phyloP scores from a whole-genome alignment of 2,797 vertebrate species.

The Aselliscus stoliczkanus region DNA sequence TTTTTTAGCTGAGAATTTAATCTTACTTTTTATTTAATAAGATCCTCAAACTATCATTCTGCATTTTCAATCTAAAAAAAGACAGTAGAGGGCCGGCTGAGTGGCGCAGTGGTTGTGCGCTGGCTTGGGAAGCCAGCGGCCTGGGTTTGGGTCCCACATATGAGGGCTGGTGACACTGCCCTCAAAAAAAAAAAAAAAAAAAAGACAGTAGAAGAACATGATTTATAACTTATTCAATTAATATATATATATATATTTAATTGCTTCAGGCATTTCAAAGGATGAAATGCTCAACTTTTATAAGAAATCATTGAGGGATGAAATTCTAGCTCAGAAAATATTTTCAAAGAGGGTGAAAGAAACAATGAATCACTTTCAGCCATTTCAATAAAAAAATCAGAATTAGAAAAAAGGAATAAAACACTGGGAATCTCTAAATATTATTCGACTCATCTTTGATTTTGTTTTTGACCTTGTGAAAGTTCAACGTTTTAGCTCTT shows the following conservation, averaged over 20 bases:
- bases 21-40: neutral
- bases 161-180: too few species aligned
- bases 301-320: conserved; percentile 6
- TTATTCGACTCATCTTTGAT: neutral
- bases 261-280: conserved; percentile 17
- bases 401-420: conserved; percentile 19
- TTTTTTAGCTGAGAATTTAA: neutral
- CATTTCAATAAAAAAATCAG: conserved; percentile 21
- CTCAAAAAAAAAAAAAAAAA: conserved; percentile 36
- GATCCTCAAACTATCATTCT: neutral
- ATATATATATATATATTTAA: neutral
- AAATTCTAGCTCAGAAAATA: conserved; percentile 23
- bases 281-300: neutral
- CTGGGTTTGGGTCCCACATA: too few species aligned
- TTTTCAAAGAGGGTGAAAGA: conserved; percentile 14
- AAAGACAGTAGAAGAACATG: neutral
- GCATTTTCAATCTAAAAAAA: neutral
- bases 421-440: neutral
- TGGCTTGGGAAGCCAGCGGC: too few species aligned
- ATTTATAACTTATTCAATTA: neutral
- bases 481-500: neutral
- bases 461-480: neutral
- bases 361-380: conserved; percentile 11
- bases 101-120: too few species aligned
- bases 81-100: too few species aligned